phyloP scores from a whole-genome alignment of 2,113 vertebrate species.

The Tragelaphus strepsiceros region DNA sequence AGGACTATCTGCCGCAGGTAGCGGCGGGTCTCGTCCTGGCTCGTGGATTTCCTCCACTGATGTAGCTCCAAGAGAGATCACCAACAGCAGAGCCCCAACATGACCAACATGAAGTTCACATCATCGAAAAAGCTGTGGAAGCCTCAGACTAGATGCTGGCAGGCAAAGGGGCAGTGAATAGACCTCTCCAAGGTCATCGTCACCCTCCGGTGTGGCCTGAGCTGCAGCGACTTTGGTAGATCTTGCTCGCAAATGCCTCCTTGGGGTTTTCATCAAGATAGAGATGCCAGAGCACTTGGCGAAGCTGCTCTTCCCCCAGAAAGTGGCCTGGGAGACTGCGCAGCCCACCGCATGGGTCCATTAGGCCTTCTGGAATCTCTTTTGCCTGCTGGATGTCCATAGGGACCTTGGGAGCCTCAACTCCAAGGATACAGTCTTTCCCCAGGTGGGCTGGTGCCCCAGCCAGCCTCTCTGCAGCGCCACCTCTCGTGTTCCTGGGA shows the following conservation, averaged over 20 bases:
- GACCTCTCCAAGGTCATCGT: conserved; percentile 90
- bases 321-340: conserved; percentile 84
- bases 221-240: conserved; percentile 85
- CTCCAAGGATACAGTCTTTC: neutral
- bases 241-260: conserved; percentile 87
- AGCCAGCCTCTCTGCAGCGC: neutral
- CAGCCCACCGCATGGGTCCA: conserved; percentile 81
- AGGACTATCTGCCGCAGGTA: conserved; percentile 87
- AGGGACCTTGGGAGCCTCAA: neutral
- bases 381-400: conserved; percentile 60
- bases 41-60: conserved; percentile 86
- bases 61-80: conserved; percentile 89
- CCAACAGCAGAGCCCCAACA: conserved; percentile 89
- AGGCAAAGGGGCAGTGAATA: conserved; percentile 83
- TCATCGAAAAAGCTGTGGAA: neutral
- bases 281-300: conserved; percentile 89
- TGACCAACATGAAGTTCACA: conserved; percentile 85
- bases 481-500: neutral
- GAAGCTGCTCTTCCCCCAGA: conserved; percentile 89
- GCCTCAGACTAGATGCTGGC: conserved; percentile 78
- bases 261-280: conserved; percentile 83
- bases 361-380: conserved; percentile 85
- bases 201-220: conserved; percentile 89
- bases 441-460: neutral
- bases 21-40: conserved; percentile 85